Evolutionary conservation across 2,113 vertebrate species (phyloP).

Genomic region (Platichthys stellatus): DNA sequence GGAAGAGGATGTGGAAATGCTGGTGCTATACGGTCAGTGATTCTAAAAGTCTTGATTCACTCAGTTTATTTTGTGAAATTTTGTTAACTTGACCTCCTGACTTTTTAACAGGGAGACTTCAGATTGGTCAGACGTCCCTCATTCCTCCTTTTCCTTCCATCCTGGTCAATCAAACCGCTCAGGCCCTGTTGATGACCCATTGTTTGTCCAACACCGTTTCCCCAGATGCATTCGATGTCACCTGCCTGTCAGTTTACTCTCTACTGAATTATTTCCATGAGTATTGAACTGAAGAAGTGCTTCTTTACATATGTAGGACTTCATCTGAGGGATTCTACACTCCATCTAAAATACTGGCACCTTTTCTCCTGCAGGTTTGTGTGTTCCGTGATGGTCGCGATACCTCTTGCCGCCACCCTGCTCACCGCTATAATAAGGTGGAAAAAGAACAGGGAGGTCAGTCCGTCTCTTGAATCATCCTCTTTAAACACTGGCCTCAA

Average conservation of each 20-base stretch:
- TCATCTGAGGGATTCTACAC: background rate
- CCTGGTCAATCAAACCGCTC: conserved; percentile 74
- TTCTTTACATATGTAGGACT: background rate
- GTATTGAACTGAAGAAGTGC: background rate
- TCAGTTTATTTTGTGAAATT: conserved; percentile 3
- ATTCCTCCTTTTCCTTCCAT: conserved; percentile 79
- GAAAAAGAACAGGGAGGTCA: conserved; percentile 56
- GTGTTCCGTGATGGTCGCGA: conserved; percentile 75
- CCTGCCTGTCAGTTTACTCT: conserved; percentile 83
- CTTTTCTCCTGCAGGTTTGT: conserved; percentile 77
- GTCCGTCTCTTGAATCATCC: conserved; percentile 35
- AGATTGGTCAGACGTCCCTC: conserved; percentile 78
- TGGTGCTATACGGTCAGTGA: conserved; percentile 80
- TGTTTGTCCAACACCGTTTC: conserved; percentile 62
- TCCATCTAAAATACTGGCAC: background rate
- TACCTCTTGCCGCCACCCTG: conserved; percentile 82
- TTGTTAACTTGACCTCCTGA: background rate
- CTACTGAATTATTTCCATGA: background rate
- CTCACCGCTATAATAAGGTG: conserved; percentile 60
- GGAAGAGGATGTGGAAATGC: conserved; percentile 80
- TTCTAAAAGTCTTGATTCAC: background rate
- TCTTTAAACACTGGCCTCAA: conserved; percentile 51
- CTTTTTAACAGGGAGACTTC: conserved; percentile 77
- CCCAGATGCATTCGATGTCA: conserved; percentile 71
- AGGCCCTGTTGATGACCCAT: conserved; percentile 73